Conservation (phyloP, 2,888 invertebrate species). For the Catocala nupta region DNA sequence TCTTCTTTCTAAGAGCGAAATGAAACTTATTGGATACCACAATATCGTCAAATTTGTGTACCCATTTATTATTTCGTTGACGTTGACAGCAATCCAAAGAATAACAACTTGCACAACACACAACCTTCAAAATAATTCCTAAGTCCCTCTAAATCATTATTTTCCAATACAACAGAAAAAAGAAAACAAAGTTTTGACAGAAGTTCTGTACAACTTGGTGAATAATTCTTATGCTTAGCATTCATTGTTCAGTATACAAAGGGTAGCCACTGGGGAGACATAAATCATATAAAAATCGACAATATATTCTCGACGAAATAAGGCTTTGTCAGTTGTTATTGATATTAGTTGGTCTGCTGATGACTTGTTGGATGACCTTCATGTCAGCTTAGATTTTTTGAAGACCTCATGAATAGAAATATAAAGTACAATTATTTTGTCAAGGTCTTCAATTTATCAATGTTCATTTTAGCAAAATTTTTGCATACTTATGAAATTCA, state of each 20-base stretch:
- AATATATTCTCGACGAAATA: constrained; percentile 35
- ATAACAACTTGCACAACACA: neutral
- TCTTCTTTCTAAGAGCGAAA: too few species aligned
- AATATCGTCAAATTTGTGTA: too few species aligned
- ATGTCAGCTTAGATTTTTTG: neutral
- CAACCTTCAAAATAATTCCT: constrained; percentile 1
- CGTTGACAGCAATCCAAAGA: too few species aligned
- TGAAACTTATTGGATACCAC: too few species aligned
- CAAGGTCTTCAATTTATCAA: too few species aligned
- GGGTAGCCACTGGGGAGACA: constrained; percentile 39
- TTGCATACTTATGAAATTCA: too few species aligned
- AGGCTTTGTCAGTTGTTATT: constrained; percentile 12
- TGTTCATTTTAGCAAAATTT: too few species aligned
- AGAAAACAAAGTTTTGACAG: constrained; percentile 22
- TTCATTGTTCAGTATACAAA: constrained; percentile 40
- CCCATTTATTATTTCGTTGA: too few species aligned
- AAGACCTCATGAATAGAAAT: too few species aligned
- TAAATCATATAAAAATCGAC: constrained; percentile 54
- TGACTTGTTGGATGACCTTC: neutral
- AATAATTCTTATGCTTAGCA: constrained; percentile 34
- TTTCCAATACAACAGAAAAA: constrained; percentile 19
- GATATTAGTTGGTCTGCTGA: neutral
- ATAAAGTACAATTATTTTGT: too few species aligned
- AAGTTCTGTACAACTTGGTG: constrained; percentile 35
- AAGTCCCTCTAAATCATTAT: constrained; percentile 21